Evolutionary conservation across 92 coral and sea anemone species (phyloP).

Genomic region (Epizoanthus illoricatus): DNA sequence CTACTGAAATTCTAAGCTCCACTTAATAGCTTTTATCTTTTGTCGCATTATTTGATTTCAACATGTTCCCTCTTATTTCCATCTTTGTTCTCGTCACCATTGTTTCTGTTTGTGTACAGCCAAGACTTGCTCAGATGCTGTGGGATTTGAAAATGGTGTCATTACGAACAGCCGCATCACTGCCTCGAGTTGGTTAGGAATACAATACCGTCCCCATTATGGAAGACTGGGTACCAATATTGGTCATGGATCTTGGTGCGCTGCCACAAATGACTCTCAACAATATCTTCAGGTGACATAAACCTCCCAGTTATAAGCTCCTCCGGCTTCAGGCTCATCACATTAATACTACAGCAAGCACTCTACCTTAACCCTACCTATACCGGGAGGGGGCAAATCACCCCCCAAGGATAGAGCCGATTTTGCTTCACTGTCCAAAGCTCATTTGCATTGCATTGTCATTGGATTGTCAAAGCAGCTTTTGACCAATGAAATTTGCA

Average conservation of each 20-base stretch:
- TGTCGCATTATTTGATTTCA: background rate
- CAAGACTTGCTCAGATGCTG: conserved; percentile 26
- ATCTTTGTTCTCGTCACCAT: no score
- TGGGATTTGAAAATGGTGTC: conserved; percentile 38
- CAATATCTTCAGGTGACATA: conserved; percentile 59
- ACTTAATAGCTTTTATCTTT: background rate
- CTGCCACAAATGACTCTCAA: conserved; percentile 51
- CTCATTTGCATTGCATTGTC: no score
- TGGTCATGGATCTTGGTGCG: conserved; percentile 84
- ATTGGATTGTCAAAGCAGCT: no score
- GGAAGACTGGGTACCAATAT: conserved; percentile 58
- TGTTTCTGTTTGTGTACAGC: background rate
- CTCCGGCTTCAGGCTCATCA: no score
- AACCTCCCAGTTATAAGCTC: background rate
- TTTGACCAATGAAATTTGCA: no score
- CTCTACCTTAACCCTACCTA: no score
- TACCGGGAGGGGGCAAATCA: no score
- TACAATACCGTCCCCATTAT: conserved; percentile 54
- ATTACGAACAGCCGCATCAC: conserved; percentile 45
- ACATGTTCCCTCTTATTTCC: no score
- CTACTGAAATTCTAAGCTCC: no score
- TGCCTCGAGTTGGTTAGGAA: conserved; percentile 55
- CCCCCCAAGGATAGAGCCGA: no score
- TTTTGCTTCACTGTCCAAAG: no score
- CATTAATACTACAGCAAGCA: no score